Evolutionary conservation across 2,113 vertebrate genomes (phyloP), one percentile per base, ranked within the genome.

Genomic region (Otis tarda): DNA sequence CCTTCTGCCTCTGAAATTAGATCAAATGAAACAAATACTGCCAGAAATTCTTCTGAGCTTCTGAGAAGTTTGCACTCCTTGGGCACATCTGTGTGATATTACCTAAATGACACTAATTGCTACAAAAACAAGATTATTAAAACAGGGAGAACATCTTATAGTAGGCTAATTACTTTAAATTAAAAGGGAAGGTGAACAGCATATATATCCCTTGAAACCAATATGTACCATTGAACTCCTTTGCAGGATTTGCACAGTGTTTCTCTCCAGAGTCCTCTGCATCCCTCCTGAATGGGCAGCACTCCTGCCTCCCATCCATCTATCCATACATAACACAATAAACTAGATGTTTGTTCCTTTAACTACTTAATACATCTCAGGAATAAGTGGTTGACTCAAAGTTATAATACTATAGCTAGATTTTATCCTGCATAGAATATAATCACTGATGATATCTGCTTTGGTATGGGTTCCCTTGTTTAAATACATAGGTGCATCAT

Each of bases 61-160:
- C 43, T 80, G 45, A 60, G 18, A 87, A 12, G 69, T 75, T 87
- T 75, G 33, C 88, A 69, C 37, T 94, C 16, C 45, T 82, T 33
- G 49, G 49, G 61, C 83, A 85, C 50, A 85, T 89, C 87, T 94
- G 57, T 94, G 74, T 76, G 74, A 11, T 81, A 82, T 78, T 87
- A 87, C 53, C 35, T 93, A 64, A 89, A 93, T 79, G 35, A 61
- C 70, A 79, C 31, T 52, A 95, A 96, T 85, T 89, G 63, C 87
- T 93, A 68, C 49, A 89, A 91, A 95, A 87, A 0, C n/a, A 76
- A 95, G 35, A 75, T 57, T 77, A 68, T 85, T 92, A 59, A 86
- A 90, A n/a, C 0, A 3, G 19, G 35, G 59, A 83, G 56, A 90
- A 74, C 57, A 76, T 76, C 57, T 87, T 60, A 37, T 7, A 70